Conservation (phyloP, 2,797 vertebrate genomes). For the Sternarchorhynchus goeldii region DNA sequence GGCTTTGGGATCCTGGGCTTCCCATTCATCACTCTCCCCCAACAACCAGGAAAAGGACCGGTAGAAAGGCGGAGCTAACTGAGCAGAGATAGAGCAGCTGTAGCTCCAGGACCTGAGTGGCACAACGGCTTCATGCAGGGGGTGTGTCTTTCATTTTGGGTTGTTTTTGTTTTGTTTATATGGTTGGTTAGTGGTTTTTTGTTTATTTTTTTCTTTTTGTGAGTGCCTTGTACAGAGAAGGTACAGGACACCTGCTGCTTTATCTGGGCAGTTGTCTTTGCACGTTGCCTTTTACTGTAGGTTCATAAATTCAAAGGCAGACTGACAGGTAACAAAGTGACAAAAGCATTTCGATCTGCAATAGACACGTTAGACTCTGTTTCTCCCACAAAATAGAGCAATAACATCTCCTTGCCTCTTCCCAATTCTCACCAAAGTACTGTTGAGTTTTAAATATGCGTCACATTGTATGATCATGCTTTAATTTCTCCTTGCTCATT, state of each 20-base stretch:
- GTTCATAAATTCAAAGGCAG: conserved; percentile 23
- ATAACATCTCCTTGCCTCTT: conserved; percentile 59
- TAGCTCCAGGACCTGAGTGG: not conserved
- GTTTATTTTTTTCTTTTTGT: conserved; percentile 18
- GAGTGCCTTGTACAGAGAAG: conserved; percentile 63
- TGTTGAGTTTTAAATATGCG: conserved; percentile 36
- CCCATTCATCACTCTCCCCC: conserved; percentile 70
- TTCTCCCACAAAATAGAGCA: conserved; percentile 56
- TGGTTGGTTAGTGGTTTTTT: no score
- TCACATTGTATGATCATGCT: conserved; percentile 30
- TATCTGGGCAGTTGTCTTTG: conserved; percentile 9
- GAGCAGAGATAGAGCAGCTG: conserved; percentile 20
- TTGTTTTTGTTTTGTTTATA: conserved; percentile 1
- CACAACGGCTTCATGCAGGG: conserved; percentile 20
- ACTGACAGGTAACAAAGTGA: conserved; percentile 15
- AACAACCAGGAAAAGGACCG: conserved; percentile 34
- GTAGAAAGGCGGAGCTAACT: conserved; percentile 8
- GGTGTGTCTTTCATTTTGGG: conserved; percentile 23
- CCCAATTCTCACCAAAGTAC: conserved; percentile 60
- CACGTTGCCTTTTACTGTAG: conserved; percentile 20
- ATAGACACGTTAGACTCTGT: conserved; percentile 42
- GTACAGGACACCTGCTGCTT: conserved; percentile 45
- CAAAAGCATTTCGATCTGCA: conserved; percentile 53
- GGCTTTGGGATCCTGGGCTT: conserved; percentile 64
- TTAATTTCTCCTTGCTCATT: conserved; percentile 41